Evolutionary conservation across 2,888 invertebrate species (phyloP).

Genomic region (Abscondita cerata): DNA sequence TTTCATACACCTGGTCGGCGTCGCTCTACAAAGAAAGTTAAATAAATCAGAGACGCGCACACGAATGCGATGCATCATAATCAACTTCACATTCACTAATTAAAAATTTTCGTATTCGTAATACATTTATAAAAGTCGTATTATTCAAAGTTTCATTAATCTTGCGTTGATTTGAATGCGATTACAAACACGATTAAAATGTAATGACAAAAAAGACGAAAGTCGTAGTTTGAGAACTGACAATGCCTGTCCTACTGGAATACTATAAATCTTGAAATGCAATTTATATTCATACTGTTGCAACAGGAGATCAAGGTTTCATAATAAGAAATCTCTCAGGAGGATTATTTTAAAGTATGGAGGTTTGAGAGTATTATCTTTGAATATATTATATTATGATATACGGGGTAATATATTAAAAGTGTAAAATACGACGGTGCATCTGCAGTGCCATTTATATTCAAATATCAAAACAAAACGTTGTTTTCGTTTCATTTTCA

Average conservation of each 20-base stretch:
- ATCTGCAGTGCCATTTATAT: background rate
- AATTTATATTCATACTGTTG: constrained; percentile 33
- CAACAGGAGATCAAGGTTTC: constrained; percentile 33
- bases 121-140: too few relatives aligned
- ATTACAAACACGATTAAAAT: background rate
- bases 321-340: constrained; percentile 22
- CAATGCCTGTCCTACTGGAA: constrained; percentile 22
- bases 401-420: constrained; percentile 9
- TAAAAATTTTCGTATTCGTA: too few relatives aligned
- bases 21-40: too few relatives aligned
- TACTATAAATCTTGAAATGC: constrained; percentile 27
- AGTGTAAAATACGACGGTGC: background rate
- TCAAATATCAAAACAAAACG: background rate
- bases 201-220: background rate
- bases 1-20: too few relatives aligned
- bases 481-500: background rate
- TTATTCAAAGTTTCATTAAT: background rate
- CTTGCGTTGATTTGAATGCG: background rate
- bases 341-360: constrained; percentile 20
- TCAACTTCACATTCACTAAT: too few relatives aligned
- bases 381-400: constrained; percentile 19
- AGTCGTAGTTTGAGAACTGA: constrained; percentile 14
- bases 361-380: constrained; percentile 13
- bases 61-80: background rate
- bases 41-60: background rate